These are phyloP conservation scores for Anguilla japonica DNA, from an alignment of 2,113 vertebrate genomes.

Conservation along the genomic window DNA sequence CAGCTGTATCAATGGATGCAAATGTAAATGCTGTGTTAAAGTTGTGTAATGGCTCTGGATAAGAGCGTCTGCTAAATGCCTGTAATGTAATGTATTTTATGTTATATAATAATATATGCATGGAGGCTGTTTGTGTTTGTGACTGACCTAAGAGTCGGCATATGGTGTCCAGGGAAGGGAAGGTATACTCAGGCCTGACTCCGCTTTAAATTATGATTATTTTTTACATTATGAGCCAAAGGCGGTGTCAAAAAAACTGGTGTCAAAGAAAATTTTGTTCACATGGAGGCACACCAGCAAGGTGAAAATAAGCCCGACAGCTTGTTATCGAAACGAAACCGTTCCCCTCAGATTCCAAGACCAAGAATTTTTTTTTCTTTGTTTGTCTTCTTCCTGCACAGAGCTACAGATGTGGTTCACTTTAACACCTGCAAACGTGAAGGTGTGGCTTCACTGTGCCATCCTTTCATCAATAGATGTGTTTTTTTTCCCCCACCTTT, in stretches of 20 bases:
- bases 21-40: no score
- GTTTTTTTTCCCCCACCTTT: neutral
- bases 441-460: neutral
- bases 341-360: no score
- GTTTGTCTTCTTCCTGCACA: neutral
- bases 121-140: neutral
- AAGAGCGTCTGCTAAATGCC: no score
- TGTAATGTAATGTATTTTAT: neutral
- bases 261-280: neutral
- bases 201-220: no score
- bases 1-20: no score
- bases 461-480: neutral
- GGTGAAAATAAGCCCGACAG: neutral
- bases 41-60: no score
- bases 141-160: neutral
- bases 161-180: constrained; percentile 18
- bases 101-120: neutral
- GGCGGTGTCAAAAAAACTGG: no score
- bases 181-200: constrained; percentile 42
- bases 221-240: no score
- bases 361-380: neutral
- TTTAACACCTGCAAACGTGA: neutral
- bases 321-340: no score
- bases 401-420: neutral
- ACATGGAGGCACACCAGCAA: neutral